A percentile compares a stretch with the other conserved stretches of the same genome.
phyloP scores from a whole-genome alignment of 2,113 vertebrate genomes.

The Amblyopsis rosae region DNA sequence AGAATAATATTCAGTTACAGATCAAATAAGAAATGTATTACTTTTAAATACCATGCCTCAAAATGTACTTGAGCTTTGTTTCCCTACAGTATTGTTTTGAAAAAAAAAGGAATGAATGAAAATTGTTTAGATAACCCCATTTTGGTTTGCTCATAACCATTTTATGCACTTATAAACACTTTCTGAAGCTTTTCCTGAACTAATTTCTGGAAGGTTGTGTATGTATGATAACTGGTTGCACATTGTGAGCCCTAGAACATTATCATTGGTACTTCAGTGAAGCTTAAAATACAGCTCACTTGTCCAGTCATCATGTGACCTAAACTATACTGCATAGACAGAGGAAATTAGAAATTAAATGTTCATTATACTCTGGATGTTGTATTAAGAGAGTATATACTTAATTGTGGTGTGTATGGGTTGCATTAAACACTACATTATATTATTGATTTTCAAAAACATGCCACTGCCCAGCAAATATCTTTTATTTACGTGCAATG shows the following conservation, averaged over 20 bases:
- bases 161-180: neutral
- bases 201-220: slow-evolving; percentile 11
- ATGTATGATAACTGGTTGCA: neutral
- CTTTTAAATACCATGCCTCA: slow-evolving; percentile 20
- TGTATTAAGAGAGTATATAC: no score
- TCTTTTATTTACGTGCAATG: no score
- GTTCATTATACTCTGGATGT: neutral
- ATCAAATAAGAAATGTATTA: neutral
- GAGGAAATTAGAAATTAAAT: neutral
- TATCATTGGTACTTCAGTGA: neutral
- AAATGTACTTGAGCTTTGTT: slow-evolving; percentile 2
- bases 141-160: neutral
- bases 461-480: no score
- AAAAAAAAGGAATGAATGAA: slow-evolving; percentile 5
- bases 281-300: neutral
- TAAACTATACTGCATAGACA: neutral
- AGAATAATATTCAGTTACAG: no score
- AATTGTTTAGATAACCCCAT: slow-evolving; percentile 25
- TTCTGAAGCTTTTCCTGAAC: neutral
- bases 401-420: no score
- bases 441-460: no score
- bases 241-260: neutral
- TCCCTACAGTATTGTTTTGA: neutral
- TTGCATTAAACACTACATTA: no score
- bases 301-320: neutral